Evolutionary conservation across 2,797 vertebrate species (phyloP), one percentile per base, ranked within the genome.

Genomic region (Mastacembelus armatus): DNA sequence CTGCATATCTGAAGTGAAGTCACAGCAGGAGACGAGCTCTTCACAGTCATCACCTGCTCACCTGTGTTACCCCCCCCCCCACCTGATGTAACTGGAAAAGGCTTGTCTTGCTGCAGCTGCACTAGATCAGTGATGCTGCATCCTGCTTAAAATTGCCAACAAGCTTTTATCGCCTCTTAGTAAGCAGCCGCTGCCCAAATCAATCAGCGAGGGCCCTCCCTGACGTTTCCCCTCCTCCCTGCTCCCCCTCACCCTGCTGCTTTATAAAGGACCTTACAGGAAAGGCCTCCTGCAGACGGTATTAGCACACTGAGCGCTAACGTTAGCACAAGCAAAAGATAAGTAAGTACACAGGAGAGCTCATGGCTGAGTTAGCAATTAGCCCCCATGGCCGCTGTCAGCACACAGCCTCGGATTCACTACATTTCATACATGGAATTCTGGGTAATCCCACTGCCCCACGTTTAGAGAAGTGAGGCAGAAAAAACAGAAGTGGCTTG

Each of bases 331-430:
- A 84, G 73, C 40, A 64, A 10, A 30, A 30, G 30, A 30, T 30
- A 30, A 91, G 92, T 90, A 91, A 89, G 78, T 72, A 85, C 52
- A 60, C 19, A 64, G 74, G 85, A 68, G 70, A 77, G 73, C 69
- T 50, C 76, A 81, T 42, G 79, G 85, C 60, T 86, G 84, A 89
- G 80, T 84, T 85, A 24, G 79, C 87, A 55, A 80, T 87, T 78
- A 82, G 56, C 87, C 82, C 72, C 61, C 64, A 49, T n/a, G 73
- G 83, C 83, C 35, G 43, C 44, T 38, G 58, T 32, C 55, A 50
- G 69, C 47, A 62, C 85, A 59, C 36, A 72, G 24, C 38, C 65
- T 70, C 64, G 55, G 57, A 83, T 87, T 71, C 26, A 22, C 44
- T 44, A 55, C 72, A 74, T 87, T 88, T 79, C 64, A 77, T 71